Evolutionary conservation across 2,113 vertebrate species (phyloP).

Genomic region (Scophthalmus maximus): DNA sequence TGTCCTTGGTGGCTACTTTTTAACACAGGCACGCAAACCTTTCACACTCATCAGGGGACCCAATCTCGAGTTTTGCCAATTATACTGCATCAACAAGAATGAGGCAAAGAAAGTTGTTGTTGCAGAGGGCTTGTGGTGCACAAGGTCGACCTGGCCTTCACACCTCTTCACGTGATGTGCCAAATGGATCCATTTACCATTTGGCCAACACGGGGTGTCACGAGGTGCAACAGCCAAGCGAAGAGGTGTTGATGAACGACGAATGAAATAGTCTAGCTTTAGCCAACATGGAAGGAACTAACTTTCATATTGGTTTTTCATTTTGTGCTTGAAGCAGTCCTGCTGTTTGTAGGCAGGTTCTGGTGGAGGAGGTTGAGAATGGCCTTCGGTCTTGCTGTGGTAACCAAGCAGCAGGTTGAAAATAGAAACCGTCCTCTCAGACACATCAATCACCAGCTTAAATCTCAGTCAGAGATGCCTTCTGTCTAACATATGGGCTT

Average conservation of each 20-base stretch:
- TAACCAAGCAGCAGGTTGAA: slow-evolving; percentile 31
- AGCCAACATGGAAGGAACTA: slow-evolving; percentile 29
- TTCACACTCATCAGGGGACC: slow-evolving; percentile 35
- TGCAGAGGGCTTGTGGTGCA: slow-evolving; percentile 28
- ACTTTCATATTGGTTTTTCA: slow-evolving; percentile 18
- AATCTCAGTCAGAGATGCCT: slow-evolving; percentile 40
- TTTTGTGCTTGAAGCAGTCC: slow-evolving; percentile 16
- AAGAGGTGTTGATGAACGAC: slow-evolving; percentile 69
- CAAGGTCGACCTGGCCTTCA: slow-evolving; percentile 41
- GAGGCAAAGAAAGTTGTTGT: slow-evolving; percentile 28
- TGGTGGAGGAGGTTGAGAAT: background rate
- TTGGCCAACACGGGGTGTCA: slow-evolving; percentile 41
- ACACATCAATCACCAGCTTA: slow-evolving; percentile 41
- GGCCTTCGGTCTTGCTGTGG: slow-evolving; percentile 20
- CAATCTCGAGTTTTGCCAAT: slow-evolving; percentile 31
- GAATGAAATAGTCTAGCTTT: background rate
- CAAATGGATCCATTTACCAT: slow-evolving; percentile 59
- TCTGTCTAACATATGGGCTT: slow-evolving; percentile 20
- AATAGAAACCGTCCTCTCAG: slow-evolving; percentile 33
- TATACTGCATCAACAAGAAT: slow-evolving; percentile 22
- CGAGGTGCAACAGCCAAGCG: slow-evolving; percentile 41
- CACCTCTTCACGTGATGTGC: slow-evolving; percentile 50
- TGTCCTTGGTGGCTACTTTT: slow-evolving; percentile 35
- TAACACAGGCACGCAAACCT: slow-evolving; percentile 1
- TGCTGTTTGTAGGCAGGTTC: slow-evolving; percentile 14